phyloP scores from a whole-genome alignment of 2,113 vertebrate species.

The Atherinomorus stipes region DNA sequence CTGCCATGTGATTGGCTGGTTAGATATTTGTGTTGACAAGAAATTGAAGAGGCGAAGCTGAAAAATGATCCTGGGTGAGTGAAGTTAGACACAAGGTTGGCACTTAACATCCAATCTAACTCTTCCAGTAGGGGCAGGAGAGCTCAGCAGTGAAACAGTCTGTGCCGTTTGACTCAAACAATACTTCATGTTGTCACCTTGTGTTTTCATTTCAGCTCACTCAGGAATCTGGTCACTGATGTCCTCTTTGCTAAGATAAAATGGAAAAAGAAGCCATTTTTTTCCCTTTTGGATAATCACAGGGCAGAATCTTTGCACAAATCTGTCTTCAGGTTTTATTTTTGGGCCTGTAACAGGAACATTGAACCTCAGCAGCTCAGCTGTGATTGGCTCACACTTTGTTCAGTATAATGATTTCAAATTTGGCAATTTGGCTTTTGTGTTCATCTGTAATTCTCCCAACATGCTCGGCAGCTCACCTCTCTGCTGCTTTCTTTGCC shows the following conservation, averaged over 20 bases:
- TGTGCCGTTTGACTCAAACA: no score
- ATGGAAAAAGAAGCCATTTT: neutral
- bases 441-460: neutral
- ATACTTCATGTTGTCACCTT: neutral
- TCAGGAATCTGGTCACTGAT: neutral
- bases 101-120: no score
- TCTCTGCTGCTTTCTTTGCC: slow-evolving; percentile 26
- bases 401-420: slow-evolving; percentile 5
- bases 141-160: no score
- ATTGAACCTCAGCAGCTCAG: neutral
- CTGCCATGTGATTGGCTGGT: no score
- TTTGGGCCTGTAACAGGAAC: neutral
- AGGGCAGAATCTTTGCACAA: neutral
- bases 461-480: slow-evolving; percentile 11
- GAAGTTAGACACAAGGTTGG: no score
- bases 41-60: no score
- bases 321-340: neutral
- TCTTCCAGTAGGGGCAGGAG: no score
- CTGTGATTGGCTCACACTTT: neutral
- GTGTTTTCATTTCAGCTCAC: neutral
- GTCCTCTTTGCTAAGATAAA: neutral
- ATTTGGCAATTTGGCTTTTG: neutral
- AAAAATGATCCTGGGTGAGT: no score
- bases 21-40: no score
- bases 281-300: neutral